Evolutionary conservation across 2,797 vertebrate genomes (phyloP).

Genomic region (Sciurus vulgaris): DNA sequence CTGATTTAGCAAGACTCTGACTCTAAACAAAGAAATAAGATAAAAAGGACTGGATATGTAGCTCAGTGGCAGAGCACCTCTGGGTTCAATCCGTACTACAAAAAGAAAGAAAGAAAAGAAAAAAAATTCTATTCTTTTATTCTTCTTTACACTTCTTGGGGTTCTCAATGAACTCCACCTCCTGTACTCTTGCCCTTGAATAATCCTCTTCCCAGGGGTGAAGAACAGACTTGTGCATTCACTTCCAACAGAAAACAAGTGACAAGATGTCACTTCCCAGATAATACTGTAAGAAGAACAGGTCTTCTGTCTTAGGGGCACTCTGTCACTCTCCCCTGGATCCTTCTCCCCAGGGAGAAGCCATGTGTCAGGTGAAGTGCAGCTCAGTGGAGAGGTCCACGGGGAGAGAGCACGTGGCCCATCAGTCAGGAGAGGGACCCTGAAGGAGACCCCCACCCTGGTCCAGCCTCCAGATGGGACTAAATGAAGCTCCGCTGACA

Average conservation of each 20-base stretch:
- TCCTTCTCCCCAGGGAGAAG: background rate
- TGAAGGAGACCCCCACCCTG: background rate
- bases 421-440: background rate
- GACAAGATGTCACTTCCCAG: background rate
- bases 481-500: background rate
- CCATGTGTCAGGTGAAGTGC: background rate
- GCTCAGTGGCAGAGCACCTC: background rate
- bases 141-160: background rate
- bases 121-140: background rate
- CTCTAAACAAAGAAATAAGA: no score
- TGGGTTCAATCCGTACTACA: background rate
- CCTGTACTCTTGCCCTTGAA: background rate
- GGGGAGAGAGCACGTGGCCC: background rate
- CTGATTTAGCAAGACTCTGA: no score
- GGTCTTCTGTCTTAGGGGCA: background rate
- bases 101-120: no score
- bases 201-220: background rate
- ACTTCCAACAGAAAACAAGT: background rate
- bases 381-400: rapidly evolving
- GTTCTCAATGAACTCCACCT: background rate
- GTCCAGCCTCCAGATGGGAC: background rate
- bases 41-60: no score
- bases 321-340: background rate
- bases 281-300: background rate
- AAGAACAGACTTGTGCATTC: background rate